Base-by-base conservation (phyloP, 2,113 vertebrate species). In the Cyanocitta stelleri region DNA sequence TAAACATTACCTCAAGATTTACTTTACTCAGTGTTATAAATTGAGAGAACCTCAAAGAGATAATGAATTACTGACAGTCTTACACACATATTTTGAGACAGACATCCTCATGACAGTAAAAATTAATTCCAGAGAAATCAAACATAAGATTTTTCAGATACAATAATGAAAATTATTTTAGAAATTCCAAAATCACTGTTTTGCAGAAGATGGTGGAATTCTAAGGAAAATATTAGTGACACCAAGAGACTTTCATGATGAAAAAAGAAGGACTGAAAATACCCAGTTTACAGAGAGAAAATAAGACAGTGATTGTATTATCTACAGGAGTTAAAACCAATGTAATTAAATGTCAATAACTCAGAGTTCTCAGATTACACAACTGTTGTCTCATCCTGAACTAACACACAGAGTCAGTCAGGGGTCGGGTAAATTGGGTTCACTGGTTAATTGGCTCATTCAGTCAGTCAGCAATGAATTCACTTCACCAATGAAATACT, bases 1-100 rank as follows among this genome's bases (percentile, higher is more conserved):
- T 76, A 85, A 85, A 90, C 37, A 37, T 89, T 83, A 61, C 44
- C 89, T 91, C 55, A 80, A 92, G 79, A 73, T 88, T 82, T 93
- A 89, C 48, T 84, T 86, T 62, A 41, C 24, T 85, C 27, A 16
- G 13, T 80, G 37, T 87, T 84, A 90, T 41, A 91, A 91, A 56
- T 66, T 71, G 21, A 89, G 19, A 90, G 39, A 87, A 17, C 4
- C 3, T n/a, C 27, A 8, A 63, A 72, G 33, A 88, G 56, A 29
- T 32, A 55, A 30, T 33, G 59, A 79, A 58, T 77, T 84, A 63
- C 27, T 41, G 68, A 59, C 49, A 71, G 27, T 39, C n/a, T 75
- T 71, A 43, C 12, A 52, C 4, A 3, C 6, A 20, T 66, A 52
- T 52, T 74, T 83, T 82, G 58, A 79, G 78, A 72, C 20, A 55